Evolutionary conservation across 2,888 invertebrate genomes (phyloP), one percentile per base, ranked within the genome.

Genomic region (Palloptera scutellata): DNA sequence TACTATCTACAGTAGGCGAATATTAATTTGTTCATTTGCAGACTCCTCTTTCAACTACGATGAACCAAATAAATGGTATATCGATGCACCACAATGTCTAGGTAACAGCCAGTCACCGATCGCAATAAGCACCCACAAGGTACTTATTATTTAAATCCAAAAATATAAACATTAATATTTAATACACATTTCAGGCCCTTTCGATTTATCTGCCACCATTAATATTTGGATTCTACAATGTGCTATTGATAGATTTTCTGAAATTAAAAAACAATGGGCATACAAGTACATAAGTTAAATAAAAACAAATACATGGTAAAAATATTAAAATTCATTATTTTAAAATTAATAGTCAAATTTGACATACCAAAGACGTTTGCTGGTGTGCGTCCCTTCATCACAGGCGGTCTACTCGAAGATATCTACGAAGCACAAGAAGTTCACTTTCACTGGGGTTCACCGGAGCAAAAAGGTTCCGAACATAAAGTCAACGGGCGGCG

Each of bases 381-480:
- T n/a, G 76, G 76, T 0, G 72, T 72, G 0, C 74, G 68, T 5
- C 83, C 83, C 0, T 79, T 71, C 67, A 66, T 83, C 9, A 76
- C 76, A 0, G 78, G 80, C 8, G 81, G 79, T 12, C 67, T 79
- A 3, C 64, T 77, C 11, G 60, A 59, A 1, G 76, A 72, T 20
- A 59, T 68, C 4, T 83, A 80, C 64, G 80, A 80, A 67, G 79
- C 79, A 0, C 71, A 76, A 41, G 72, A 68, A 0, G 76, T 83
- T 0, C 83, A 83, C 63, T 93, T 92, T 83, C 93, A 93, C 81
- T 93, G 93, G 93, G 85, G 89, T 1, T 88, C 88, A 71, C 88
- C 88, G 75, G 89, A 90, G 81, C 88, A 88, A 78, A 87, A 89
- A 42, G 93, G 93, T 11, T 91, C 92, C 0, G 83, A 83, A 57